Evolutionary conservation across 2,113 vertebrate species (phyloP), one percentile per base, ranked within the genome.

Genomic region (Tragelaphus scriptus): DNA sequence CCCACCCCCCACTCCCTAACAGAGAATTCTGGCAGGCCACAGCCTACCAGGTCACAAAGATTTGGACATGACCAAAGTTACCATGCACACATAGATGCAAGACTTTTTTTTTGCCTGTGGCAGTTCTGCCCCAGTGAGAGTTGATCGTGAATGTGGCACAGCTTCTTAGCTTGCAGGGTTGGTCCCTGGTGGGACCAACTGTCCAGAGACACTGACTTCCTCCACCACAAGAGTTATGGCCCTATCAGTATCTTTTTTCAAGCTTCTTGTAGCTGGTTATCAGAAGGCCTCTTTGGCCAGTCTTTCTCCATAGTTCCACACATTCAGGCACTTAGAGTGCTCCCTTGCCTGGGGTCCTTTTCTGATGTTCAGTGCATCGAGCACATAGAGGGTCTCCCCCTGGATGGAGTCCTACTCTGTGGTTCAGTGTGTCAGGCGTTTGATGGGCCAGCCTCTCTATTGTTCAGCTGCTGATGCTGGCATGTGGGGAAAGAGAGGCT

Each of bases 11-110:
- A 12, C 11, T 71, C 9, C 65, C n/a, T 71, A 71, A 36, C 65
- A 71, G n/a, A 65, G 14, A 71, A 71, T 36, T 71, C 65, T 71
- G 19, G n/a, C n/a, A 71, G 65, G 17, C 17, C 65, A 71, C 17
- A 71, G n/a, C 17, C 65, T 71, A 36, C 17, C 0, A 0, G 32
- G 65, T 71, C 1, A 0, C n/a, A 11, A 71, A 71, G 9, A 71
- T n/a, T 71, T 71, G n/a, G n/a, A 36, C 17, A 36, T 36, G 17
- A 71, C 14, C 30, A 21, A 71, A 71, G 65, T 9, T 36, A 23
- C n/a, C n/a, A 21, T 36, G 65, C 10, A 9, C n/a, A 68, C 65
- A 68, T 21, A 36, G 9, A 71, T 19, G 21, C 17, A 71, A 71
- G 17, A 11, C 17, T 11, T 71, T 68, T 68, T 65, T 71, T 71